Evolutionary conservation across 2,797 vertebrate genomes (phyloP).

Genomic region (Neosalanx taihuensis): DNA sequence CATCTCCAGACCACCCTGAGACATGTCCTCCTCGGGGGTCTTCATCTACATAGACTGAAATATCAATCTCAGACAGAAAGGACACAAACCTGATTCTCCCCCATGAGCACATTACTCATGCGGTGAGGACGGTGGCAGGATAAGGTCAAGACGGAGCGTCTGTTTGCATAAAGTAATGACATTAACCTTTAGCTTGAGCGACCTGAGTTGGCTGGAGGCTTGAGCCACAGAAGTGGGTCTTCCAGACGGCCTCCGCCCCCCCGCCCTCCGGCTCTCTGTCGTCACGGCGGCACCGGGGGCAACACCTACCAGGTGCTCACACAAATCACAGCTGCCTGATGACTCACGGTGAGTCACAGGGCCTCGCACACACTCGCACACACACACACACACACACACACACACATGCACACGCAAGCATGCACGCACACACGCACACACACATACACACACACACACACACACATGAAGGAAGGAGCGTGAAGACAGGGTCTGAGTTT

Average conservation of each 20-base stretch:
- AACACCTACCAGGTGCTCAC: background rate
- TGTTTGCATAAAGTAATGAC: background rate
- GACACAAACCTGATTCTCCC: too few relatives aligned
- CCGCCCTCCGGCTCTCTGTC: background rate
- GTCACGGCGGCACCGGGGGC: background rate
- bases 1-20: too few relatives aligned
- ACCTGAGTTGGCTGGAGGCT: background rate
- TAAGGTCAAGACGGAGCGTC: background rate
- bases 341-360: background rate
- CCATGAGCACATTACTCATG: too few relatives aligned
- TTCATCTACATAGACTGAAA: too few relatives aligned
- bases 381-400: too few relatives aligned
- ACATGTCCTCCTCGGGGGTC: too few relatives aligned
- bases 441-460: background rate
- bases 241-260: background rate
- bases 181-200: background rate
- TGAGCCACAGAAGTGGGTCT: too few relatives aligned
- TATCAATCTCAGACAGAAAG: too few relatives aligned
- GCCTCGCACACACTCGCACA: background rate
- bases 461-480: too few relatives aligned
- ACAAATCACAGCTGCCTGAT: background rate
- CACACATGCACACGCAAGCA: background rate
- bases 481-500: constrained; percentile 12
- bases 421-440: constrained; percentile 1
- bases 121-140: too few relatives aligned